Evolutionary conservation across 2,113 vertebrate species (phyloP).

Genomic region (Muscicapa adusta): DNA sequence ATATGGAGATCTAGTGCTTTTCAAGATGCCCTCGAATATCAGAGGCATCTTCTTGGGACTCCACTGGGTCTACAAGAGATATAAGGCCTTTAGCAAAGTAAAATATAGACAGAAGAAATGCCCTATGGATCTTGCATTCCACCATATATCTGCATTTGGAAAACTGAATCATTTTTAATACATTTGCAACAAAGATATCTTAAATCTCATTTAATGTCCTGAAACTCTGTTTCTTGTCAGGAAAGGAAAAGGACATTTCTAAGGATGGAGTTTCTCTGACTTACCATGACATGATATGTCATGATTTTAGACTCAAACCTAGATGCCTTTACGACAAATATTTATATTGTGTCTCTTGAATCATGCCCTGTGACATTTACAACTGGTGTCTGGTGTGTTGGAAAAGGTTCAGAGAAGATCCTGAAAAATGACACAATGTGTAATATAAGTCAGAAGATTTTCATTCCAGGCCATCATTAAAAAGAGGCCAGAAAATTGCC

Average conservation of each 20-base stretch:
- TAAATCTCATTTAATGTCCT: not conserved
- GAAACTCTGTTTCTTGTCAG: not conserved
- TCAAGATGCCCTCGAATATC: not conserved
- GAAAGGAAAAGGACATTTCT: not conserved
- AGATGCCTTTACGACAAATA: not conserved
- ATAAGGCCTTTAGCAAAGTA: not conserved
- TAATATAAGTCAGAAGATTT: not conserved
- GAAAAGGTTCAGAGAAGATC: not conserved
- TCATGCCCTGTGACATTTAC: not conserved
- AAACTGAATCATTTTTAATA: not conserved
- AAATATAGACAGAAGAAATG: accelerated
- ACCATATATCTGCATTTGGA: not conserved
- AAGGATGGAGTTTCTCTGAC: not conserved
- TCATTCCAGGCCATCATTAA: not conserved
- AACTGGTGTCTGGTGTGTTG: not conserved
- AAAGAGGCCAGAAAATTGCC: not conserved
- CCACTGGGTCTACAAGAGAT: accelerated
- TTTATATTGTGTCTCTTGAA: not conserved
- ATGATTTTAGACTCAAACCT: not conserved
- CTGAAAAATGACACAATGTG: not conserved
- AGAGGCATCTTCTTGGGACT: not conserved
- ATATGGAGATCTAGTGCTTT: not conserved
- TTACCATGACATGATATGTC: too few species aligned
- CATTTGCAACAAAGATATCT: not conserved
- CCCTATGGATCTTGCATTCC: accelerated